Evolutionary conservation across 1,140 invertebrate genomes (phyloP).

Genomic region (Arion vulgaris): DNA sequence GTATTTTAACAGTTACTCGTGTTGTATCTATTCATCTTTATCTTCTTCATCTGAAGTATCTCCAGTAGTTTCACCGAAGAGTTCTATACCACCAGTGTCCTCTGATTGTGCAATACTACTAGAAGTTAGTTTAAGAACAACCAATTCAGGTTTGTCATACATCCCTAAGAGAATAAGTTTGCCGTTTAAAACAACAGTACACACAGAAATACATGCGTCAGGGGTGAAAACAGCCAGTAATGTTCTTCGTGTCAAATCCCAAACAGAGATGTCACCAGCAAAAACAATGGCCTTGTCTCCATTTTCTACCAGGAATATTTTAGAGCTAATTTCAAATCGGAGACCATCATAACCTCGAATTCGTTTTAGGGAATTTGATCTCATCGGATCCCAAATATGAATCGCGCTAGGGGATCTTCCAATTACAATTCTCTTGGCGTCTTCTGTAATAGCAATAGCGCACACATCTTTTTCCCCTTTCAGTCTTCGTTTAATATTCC

Average conservation of each 20-base stretch:
- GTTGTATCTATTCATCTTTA: no score
- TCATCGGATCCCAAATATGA: constrained; percentile 68
- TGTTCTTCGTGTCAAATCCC: constrained; percentile 75
- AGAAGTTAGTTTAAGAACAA: constrained; percentile 75
- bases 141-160: constrained; percentile 74
- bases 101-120: constrained; percentile 43
- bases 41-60: constrained; percentile 65
- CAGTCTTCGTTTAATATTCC: constrained; percentile 63
- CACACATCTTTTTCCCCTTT: constrained; percentile 68
- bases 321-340: constrained; percentile 56
- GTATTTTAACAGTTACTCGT: no score
- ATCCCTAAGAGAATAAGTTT: constrained; percentile 80
- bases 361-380: constrained; percentile 45
- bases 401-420: constrained; percentile 64
- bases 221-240: constrained; percentile 85
- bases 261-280: constrained; percentile 69
- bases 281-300: constrained; percentile 63
- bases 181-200: constrained; percentile 83
- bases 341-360: constrained; percentile 61
- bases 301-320: constrained; percentile 65
- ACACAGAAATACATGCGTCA: constrained; percentile 81
- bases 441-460: constrained; percentile 65
- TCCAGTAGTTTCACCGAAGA: constrained; percentile 62
- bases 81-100: constrained; percentile 52
- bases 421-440: constrained; percentile 65